Evolutionary conservation across 2,888 invertebrate species (phyloP), one percentile per base, ranked within the genome.

Genomic region (Drosophila paramelanica): DNA sequence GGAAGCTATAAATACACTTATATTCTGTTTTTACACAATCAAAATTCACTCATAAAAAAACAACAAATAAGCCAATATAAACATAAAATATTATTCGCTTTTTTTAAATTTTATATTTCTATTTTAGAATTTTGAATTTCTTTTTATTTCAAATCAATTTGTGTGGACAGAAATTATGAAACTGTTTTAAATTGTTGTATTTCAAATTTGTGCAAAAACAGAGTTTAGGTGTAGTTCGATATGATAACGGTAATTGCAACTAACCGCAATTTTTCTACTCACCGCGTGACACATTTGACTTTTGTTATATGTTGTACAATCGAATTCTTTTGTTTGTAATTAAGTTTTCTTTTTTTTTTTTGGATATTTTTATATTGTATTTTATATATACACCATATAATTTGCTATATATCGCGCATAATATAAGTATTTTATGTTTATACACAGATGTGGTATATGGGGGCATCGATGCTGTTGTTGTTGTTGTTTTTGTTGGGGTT

Each of bases 231-330:
- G 23, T 23, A 31, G 3, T 10, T 10, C 6, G 27, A 27, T 27
- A 7, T 23, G 20, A 11, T 27, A 38, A 13, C 13, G 10, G 10
- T n/a, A 20, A 50, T 43, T 51, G 20, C 42, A 64, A 14, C 43
- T 46, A 51, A 33, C 33, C 20, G 49, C 5, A 39, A 51, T 46
- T 60, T 36, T 38, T 43, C n/a, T 92, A 91, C 91, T 91, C 78
- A 91, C 91, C 92, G 91, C 91, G 91, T 91, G 91, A 91, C 92
- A 91, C 85, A 85, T 88, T 91, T 91, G 91, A 90, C 84, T 84
- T 88, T 77, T 62, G 66, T 77, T 77, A 78, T 64, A 68, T 82
- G 80, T 86, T 88, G 82, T 86, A 88, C 76, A 89, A 82, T 84
- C 81, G 65, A 67, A 61, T 73, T 73, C 38, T 45, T 45, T 52